Conservation (phyloP, 2,113 vertebrate species). For the human (Homo sapiens) region GRCh38 chr15:91564501-91565000, state of each 20-base stretch:
- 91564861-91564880: not conserved
- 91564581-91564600: not conserved
- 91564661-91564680: conserved; percentile 15
- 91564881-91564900: not conserved
- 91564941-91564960: not conserved
- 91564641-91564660: not conserved
- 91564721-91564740: conserved; percentile 52
- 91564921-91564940: not conserved
- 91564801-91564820: conserved; percentile 44
- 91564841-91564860: conserved; percentile 26
- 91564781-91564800: conserved; percentile 36
- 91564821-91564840: conserved; percentile 45
- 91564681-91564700: conserved; percentile 18
- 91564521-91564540: not conserved
- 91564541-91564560: not conserved
- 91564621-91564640: not conserved
- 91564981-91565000: not conserved
- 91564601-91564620: not conserved
- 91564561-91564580: conserved; percentile 21
- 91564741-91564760: conserved; percentile 48
- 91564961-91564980: not conserved
- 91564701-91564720: conserved; percentile 49
- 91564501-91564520: not conserved
- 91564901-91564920: not conserved
- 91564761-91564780: conserved; percentile 51